These are phyloP conservation scores for Ladona fulva DNA, from an alignment of 1,140 invertebrate genomes.

Conservation along the genomic window DNA sequence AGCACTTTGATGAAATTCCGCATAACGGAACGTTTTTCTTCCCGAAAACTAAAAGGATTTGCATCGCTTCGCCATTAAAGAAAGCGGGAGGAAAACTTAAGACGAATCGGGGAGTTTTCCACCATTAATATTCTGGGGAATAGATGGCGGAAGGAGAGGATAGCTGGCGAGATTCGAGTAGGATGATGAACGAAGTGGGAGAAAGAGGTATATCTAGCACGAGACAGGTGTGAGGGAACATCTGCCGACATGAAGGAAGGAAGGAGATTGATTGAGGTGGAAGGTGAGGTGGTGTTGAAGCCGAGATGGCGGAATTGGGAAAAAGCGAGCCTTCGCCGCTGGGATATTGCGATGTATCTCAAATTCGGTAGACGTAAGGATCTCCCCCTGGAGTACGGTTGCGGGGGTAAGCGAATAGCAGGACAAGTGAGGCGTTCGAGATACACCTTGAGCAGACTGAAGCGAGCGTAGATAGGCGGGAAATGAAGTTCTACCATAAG, in stretches of 20 bases:
- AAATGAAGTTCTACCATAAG: too few species aligned
- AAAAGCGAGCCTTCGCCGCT: too few species aligned
- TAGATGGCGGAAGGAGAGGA: background rate
- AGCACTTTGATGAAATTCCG: background rate
- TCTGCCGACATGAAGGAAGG: background rate
- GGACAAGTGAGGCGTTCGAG: too few species aligned
- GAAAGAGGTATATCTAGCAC: background rate
- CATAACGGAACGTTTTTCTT: background rate
- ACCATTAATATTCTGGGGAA: background rate
- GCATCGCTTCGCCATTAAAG: background rate
- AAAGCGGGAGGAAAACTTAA: background rate
- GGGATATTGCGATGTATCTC: too few species aligned
- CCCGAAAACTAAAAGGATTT: background rate
- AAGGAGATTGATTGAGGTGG: slow-evolving; percentile 2
- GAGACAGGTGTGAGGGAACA: background rate
- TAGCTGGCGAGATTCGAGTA: background rate
- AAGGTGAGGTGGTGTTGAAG: background rate
- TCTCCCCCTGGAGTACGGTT: too few species aligned
- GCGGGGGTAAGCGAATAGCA: too few species aligned
- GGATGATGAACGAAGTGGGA: background rate
- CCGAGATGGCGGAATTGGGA: background rate
- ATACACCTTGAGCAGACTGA: too few species aligned
- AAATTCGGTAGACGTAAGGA: too few species aligned
- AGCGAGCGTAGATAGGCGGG: too few species aligned
- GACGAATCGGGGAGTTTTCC: background rate